A percentile compares a stretch with the other conserved stretches of the same genome.
phyloP scores from a whole-genome alignment of 2,797 vertebrate species.

The Phyllotis vaccarum region DNA sequence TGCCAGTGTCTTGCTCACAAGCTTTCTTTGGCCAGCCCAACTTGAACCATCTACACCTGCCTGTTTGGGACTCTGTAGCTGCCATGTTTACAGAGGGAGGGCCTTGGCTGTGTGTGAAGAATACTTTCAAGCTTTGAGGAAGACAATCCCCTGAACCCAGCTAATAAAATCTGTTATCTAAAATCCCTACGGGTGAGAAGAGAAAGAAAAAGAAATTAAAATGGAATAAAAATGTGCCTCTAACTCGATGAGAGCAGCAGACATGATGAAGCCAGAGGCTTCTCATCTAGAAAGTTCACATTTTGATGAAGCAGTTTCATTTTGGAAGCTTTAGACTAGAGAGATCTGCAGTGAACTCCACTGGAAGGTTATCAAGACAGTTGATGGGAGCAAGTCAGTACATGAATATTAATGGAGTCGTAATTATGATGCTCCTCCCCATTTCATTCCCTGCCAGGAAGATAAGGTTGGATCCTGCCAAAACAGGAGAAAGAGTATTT shows the following conservation, averaged over 20 bases:
- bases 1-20: background rate
- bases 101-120: slow-evolving; percentile 25
- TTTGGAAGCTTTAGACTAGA: slow-evolving; percentile 46
- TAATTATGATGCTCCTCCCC: background rate
- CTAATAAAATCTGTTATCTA: slow-evolving; percentile 69
- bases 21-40: background rate
- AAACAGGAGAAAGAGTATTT: background rate
- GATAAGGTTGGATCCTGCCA: background rate
- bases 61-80: background rate
- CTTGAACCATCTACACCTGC: slow-evolving; percentile 39
- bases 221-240: slow-evolving; percentile 54
- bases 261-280: slow-evolving; percentile 58
- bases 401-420: slow-evolving; percentile 47
- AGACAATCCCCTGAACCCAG: slow-evolving; percentile 48
- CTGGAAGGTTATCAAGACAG: slow-evolving; percentile 60
- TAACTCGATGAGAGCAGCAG: background rate
- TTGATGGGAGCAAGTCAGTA: background rate
- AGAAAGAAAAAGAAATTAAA: slow-evolving; percentile 76
- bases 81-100: slow-evolving; percentile 57
- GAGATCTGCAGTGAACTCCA: slow-evolving; percentile 51
- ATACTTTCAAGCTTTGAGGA: slow-evolving; percentile 26
- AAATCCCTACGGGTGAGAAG: slow-evolving; percentile 68
- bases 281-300: slow-evolving; percentile 63
- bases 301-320: slow-evolving; percentile 64
- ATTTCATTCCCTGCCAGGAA: background rate